Conservation (phyloP, 2,113 vertebrate genomes). For the Anguilla rostrata region DNA sequence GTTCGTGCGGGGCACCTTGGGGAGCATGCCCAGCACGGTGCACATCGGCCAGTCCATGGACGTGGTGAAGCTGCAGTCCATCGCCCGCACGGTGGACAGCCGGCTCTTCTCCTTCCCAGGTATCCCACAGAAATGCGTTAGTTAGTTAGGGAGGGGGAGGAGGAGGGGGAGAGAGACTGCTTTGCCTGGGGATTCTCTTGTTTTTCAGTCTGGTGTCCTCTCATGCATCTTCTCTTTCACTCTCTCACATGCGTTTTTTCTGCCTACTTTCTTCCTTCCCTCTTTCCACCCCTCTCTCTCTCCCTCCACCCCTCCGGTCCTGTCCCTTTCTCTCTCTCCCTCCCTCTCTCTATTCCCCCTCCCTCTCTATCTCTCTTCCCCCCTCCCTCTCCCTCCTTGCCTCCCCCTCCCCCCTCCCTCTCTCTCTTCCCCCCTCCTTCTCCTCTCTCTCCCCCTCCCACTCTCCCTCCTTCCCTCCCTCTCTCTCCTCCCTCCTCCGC, state of each 20-base stretch:
- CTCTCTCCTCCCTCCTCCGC: background rate
- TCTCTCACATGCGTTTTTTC: background rate
- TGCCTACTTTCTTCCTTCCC: background rate
- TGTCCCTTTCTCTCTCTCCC: background rate
- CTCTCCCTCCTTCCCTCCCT: slow-evolving; percentile 18
- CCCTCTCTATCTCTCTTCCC: background rate
- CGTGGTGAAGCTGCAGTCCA: slow-evolving; percentile 93
- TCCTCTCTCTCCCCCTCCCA: background rate
- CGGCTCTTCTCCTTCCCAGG: slow-evolving; percentile 94
- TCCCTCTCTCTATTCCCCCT: background rate
- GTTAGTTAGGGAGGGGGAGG: no score
- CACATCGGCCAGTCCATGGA: slow-evolving; percentile 96
- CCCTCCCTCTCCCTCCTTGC: background rate
- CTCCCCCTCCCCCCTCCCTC: slow-evolving; percentile 16
- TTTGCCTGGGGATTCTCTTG: background rate
- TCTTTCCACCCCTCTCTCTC: background rate
- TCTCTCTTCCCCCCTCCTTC: background rate
- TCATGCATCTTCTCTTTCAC: background rate
- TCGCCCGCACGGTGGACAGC: slow-evolving; percentile 94
- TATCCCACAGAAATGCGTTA: slow-evolving; percentile 49
- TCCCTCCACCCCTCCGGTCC: no score
- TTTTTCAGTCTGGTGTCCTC: background rate
- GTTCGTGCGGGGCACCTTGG: slow-evolving; percentile 90
- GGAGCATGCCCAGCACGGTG: slow-evolving; percentile 93
- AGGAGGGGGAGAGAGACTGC: background rate